Evolutionary conservation across 2,888 invertebrate genomes (phyloP).

Genomic region (Nesidiocoris tenuis): DNA sequence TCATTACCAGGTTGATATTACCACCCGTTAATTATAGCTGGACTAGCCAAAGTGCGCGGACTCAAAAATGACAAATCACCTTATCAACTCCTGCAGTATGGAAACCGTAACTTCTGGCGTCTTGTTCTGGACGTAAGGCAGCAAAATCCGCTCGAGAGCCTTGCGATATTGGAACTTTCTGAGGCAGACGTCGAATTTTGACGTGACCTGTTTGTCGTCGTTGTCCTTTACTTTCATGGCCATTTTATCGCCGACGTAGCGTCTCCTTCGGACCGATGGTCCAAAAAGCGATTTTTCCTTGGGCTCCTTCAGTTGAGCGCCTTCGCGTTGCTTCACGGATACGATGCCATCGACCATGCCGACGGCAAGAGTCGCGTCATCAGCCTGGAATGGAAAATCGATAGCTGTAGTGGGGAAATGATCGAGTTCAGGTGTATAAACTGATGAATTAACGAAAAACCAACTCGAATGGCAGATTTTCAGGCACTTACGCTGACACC

Average conservation of each 20-base stretch:
- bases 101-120: conserved; percentile 76
- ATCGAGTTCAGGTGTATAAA: background rate
- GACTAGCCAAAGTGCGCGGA: too few species aligned
- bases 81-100: conserved; percentile 82
- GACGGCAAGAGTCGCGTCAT: conserved; percentile 81
- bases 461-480: too few species aligned
- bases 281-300: conserved; percentile 19
- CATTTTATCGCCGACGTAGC: conserved; percentile 52
- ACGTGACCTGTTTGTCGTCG: conserved; percentile 40
- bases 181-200: conserved; percentile 69
- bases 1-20: too few species aligned
- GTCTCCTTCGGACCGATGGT: conserved; percentile 5
- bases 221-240: conserved; percentile 46
- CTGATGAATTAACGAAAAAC: too few species aligned
- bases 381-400: conserved; percentile 55
- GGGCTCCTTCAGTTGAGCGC: background rate
- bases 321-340: conserved; percentile 71
- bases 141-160: conserved; percentile 72
- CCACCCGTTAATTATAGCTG: too few species aligned
- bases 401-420: background rate
- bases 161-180: conserved; percentile 78
- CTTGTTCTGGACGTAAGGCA: conserved; percentile 61
- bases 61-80: conserved; percentile 50
- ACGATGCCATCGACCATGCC: conserved; percentile 93
- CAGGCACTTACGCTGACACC: conserved; percentile 65